A percentile compares a stretch with the other conserved stretches of the same genome.
phyloP scores from a whole-genome alignment of 2,797 vertebrate species.

The Leuciscus waleckii region DNA sequence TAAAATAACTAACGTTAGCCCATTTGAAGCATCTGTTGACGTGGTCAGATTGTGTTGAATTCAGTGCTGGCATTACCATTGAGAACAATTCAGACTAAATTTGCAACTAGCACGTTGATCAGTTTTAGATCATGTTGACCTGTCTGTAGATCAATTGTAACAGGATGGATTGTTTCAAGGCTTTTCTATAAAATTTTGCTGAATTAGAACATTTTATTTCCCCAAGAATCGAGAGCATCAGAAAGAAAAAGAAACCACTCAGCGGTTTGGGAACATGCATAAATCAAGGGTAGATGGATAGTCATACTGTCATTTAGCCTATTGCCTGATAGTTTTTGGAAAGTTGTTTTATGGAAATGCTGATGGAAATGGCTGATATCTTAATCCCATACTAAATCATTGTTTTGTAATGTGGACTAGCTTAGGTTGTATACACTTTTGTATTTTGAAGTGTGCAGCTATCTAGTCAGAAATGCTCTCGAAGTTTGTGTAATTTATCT shows the following conservation, averaged over 20 bases:
- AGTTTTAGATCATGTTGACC: neutral
- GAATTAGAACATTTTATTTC: neutral
- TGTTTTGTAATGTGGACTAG: neutral
- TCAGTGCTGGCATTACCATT: neutral
- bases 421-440: neutral
- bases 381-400: neutral
- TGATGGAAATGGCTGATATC: neutral
- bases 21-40: conserved; percentile 24
- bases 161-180: neutral
- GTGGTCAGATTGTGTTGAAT: neutral
- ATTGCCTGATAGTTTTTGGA: neutral
- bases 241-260: neutral
- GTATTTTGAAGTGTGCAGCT: neutral
- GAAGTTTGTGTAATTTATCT: neutral
- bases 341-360: neutral
- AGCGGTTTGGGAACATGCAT: neutral
- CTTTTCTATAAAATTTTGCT: neutral
- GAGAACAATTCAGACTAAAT: neutral
- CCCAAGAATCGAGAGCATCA: neutral
- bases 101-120: neutral
- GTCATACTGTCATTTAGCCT: neutral
- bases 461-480: neutral
- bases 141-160: neutral
- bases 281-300: neutral
- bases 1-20: neutral